phyloP scores from a whole-genome alignment of 2,888 invertebrate genomes.

The Patella ulyssiponensis region DNA sequence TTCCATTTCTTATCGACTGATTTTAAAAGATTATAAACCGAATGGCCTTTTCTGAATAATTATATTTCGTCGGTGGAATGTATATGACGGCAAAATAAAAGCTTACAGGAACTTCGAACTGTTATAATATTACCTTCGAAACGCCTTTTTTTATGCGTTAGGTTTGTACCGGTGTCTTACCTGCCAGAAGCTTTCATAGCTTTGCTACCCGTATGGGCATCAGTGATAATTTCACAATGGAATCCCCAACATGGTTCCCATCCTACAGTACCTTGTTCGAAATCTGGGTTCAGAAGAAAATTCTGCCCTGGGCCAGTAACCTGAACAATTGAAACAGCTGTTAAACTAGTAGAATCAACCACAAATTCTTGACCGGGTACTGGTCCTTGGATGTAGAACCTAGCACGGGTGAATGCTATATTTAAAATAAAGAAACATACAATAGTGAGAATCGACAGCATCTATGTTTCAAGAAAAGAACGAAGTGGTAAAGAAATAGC shows the following conservation, averaged over 20 bases:
- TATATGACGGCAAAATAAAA: no score
- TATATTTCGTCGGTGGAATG: no score
- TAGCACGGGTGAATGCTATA: not conserved
- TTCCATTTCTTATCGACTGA: no score
- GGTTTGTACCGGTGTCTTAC: not conserved
- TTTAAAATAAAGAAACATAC: not conserved
- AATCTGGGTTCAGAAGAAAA: not conserved
- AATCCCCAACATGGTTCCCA: not conserved
- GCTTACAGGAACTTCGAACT: no score
- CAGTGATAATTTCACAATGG: not conserved
- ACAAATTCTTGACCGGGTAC: constrained; percentile 15
- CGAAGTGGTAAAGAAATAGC: no score
- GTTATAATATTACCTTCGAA: no score
- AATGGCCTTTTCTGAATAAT: no score
- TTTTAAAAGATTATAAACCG: no score
- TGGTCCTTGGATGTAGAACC: constrained; percentile 20
- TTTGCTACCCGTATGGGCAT: not conserved
- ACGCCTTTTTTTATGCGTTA: no score
- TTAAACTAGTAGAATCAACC: not conserved
- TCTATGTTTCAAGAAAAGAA: no score
- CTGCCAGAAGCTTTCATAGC: not conserved
- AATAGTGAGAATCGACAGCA: no score
- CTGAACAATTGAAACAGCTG: not conserved
- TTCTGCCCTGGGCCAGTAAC: not conserved
- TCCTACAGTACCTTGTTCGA: not conserved